Evolutionary conservation across 2,113 vertebrate genomes (phyloP), one percentile per base, ranked within the genome.

Genomic region (Drymodes brunneopygia): DNA sequence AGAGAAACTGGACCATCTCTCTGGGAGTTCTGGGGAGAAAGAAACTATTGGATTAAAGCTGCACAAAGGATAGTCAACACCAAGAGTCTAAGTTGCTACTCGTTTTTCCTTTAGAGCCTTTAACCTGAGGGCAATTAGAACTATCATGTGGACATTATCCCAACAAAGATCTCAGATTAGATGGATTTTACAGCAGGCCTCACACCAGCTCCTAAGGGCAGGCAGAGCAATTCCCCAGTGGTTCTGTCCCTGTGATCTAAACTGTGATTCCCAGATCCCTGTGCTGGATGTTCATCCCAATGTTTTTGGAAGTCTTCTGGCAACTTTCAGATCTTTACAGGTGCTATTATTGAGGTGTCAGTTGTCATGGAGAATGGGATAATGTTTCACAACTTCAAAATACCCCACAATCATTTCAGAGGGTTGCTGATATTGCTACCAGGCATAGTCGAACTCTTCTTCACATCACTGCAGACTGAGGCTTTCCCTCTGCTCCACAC

Each of bases 361-460:
- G 88, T 86, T 94, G 85, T 90, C 88, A 71, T 19, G 61, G 83
- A 90, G 64, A 90, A 50, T 36, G 71, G 69, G 69, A 57, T 81
- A 88, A 64, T 95, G 90, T 96, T 96, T 95, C 86, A 88, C 0
- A 3, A 92, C 90, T 92, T 50, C 69, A 86, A 92, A 93, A 92
- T 71, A 74, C 67, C 74, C 77, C 2, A 0, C 79, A 79, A 96
- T 93, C 36, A 20, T 84, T 81, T 92, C 82, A 86, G 77, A 75
- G 56, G 65, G 85, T 15, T 92, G 92, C 62, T 90, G 81, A 78
- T 75, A 91, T 82, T 86, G 93, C 91, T 90, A 84, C 78, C 47
- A 65, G 89, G 74, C 87, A 86, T 17, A 75, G 93, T 54, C 48
- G 1, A 96, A 94, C 94, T 82, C 81, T 80, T 90, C 89, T 31